Percentiles rank a stretch among this genome's conserved stretches.
Evolutionary conservation across 2,888 invertebrate species (phyloP).

Genomic region (Kuschelorhynchus macadamiae): DNA sequence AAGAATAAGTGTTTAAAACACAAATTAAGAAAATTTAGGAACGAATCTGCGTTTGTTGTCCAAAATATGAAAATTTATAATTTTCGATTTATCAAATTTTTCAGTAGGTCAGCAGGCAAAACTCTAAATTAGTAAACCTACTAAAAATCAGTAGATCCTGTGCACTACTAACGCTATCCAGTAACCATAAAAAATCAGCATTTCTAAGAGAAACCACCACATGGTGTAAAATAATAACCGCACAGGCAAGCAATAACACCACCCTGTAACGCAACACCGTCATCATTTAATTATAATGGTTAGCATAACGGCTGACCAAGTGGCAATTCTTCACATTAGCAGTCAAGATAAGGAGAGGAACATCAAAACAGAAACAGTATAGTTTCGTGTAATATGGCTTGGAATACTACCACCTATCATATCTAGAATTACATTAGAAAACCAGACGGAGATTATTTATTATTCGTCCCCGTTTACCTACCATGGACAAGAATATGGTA

Average conservation of each 20-base stretch:
- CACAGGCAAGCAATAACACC: constrained; percentile 3
- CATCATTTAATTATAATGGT: constrained; percentile 20
- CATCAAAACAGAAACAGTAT: constrained; percentile 42
- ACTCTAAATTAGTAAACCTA: too few species aligned
- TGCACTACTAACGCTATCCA: too few species aligned
- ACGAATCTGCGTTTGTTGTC: too few species aligned
- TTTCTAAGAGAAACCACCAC: background rate
- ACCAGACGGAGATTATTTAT: constrained; percentile 29
- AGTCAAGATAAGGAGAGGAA: constrained; percentile 35
- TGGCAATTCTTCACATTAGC: constrained; percentile 33
- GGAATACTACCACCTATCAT: constrained; percentile 35
- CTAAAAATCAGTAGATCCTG: too few species aligned
- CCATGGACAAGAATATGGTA: constrained; percentile 16
- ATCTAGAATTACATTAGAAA: constrained; percentile 46
- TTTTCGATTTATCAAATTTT: too few species aligned
- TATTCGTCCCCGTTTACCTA: constrained; percentile 18
- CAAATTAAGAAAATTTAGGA: too few species aligned
- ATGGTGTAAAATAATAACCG: background rate
- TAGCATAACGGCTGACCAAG: constrained; percentile 19
- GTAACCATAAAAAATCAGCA: too few species aligned
- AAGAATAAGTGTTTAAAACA: too few species aligned
- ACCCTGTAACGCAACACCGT: constrained; percentile 18
- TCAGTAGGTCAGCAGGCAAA: too few species aligned
- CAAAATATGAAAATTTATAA: too few species aligned
- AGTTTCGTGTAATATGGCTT: constrained; percentile 39